These are phyloP conservation scores for Trissoscelio sp. DNA, from an alignment of 2,888 invertebrate genomes.

Conservation along the genomic window DNA sequence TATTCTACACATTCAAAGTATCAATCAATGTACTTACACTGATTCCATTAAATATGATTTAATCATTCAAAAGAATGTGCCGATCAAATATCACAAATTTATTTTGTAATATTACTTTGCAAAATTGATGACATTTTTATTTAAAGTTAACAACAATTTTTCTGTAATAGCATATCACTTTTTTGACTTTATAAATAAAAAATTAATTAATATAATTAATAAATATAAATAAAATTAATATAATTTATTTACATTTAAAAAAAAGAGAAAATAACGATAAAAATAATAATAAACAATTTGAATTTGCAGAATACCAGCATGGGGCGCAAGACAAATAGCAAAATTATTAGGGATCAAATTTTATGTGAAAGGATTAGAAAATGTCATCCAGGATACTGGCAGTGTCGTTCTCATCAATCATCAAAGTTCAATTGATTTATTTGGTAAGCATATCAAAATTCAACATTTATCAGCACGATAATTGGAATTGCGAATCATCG, in stretches of 20 bases:
- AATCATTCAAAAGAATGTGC: conserved; percentile 20
- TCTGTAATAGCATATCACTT: too few species aligned
- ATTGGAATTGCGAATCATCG: conserved; percentile 7
- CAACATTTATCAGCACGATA: conserved; percentile 12
- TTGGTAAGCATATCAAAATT: conserved; percentile 85
- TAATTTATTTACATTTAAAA: too few species aligned
- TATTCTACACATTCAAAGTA: too few species aligned
- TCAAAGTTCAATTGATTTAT: conserved; percentile 93
- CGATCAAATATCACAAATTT: conserved; percentile 1
- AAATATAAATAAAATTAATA: too few species aligned
- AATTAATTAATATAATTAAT: too few species aligned
- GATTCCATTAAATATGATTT: conserved; percentile 15
- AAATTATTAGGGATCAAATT: conserved; percentile 88
- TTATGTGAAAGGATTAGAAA: conserved; percentile 90
- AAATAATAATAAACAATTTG: too few species aligned
- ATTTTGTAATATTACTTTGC: conserved; percentile 14
- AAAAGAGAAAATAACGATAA: too few species aligned
- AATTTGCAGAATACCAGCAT: conserved; percentile 88
- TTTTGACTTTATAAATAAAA: too few species aligned
- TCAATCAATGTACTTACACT: background rate
- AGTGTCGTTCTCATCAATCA: conserved; percentile 94
- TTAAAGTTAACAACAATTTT: too few species aligned
- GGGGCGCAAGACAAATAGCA: conserved; percentile 85
- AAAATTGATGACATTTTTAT: too few species aligned
- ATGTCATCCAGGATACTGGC: conserved; percentile 90